Percentiles rank a stretch among this genome's conserved stretches.
Evolutionary conservation across 2,888 invertebrate genomes (phyloP).

Genomic region (Heteromyza rotundicornis): DNA sequence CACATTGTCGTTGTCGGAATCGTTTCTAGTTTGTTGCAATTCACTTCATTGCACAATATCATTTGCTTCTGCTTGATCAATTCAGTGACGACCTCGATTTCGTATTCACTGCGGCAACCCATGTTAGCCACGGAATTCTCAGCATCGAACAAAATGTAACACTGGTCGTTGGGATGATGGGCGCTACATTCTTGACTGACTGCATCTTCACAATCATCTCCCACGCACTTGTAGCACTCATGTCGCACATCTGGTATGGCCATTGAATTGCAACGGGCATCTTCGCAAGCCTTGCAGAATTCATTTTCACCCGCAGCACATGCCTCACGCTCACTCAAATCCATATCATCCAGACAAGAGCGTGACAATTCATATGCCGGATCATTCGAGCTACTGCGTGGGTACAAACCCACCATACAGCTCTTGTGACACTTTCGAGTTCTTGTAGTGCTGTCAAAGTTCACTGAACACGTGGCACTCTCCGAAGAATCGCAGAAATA

Average conservation of each 20-base stretch:
- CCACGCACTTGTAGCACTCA: slow-evolving; percentile 46
- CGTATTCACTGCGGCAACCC: slow-evolving; percentile 57
- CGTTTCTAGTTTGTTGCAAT: slow-evolving; percentile 41
- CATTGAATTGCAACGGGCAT: slow-evolving; percentile 42
- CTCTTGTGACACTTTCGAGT: slow-evolving; percentile 47
- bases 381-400: slow-evolving; percentile 42
- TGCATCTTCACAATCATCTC: slow-evolving; percentile 37
- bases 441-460: slow-evolving; percentile 23
- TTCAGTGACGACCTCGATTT: slow-evolving; percentile 35
- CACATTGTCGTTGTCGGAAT: slow-evolving; percentile 41
- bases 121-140: slow-evolving; percentile 34
- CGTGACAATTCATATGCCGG: slow-evolving; percentile 48
- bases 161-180: slow-evolving; percentile 46
- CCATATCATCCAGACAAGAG: slow-evolving; percentile 53
- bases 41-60: slow-evolving; percentile 44
- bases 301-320: slow-evolving; percentile 39
- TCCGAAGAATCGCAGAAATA: slow-evolving; percentile 48
- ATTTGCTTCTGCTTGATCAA: slow-evolving; percentile 45
- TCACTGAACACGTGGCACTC: slow-evolving; percentile 32
- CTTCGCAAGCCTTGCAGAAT: slow-evolving; percentile 43
- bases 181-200: slow-evolving; percentile 35
- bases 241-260: slow-evolving; percentile 39
- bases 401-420: slow-evolving; percentile 53
- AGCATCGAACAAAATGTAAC: slow-evolving; percentile 44
- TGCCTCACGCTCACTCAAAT: slow-evolving; percentile 38